These are phyloP conservation scores for Metalampra italica DNA, from an alignment of 2,888 invertebrate species.

Conservation along the genomic window DNA sequence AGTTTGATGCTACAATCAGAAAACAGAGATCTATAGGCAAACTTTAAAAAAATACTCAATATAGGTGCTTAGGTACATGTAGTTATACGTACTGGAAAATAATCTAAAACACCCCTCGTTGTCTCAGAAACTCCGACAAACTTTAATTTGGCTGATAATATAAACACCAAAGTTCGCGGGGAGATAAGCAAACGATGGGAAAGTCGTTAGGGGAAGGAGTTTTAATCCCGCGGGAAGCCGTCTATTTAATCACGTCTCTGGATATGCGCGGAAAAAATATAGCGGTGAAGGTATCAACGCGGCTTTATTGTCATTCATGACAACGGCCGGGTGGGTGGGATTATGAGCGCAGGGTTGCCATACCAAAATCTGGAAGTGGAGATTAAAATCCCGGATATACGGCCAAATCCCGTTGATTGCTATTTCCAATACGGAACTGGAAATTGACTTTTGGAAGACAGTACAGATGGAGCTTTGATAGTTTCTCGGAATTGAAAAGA, in stretches of 20 bases:
- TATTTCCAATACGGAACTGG: no score
- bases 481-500: not conserved
- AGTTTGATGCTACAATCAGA: no score
- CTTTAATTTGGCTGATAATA: slow-evolving; percentile 68
- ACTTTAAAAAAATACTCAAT: not conserved
- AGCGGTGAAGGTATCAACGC: slow-evolving; percentile 56
- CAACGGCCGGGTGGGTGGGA: slow-evolving; percentile 28
- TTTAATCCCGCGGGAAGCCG: slow-evolving; percentile 56
- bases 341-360: slow-evolving; percentile 1
- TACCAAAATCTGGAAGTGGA: no score
- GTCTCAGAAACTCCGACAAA: slow-evolving; percentile 58
- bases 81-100: slow-evolving; percentile 19
- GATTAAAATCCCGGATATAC: not conserved
- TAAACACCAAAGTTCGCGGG: slow-evolving; percentile 62
- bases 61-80: no score
- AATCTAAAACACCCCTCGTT: slow-evolving; percentile 32
- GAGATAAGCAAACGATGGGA: slow-evolving; percentile 62
- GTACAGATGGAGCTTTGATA: not conserved
- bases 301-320: slow-evolving; percentile 76
- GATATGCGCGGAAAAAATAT: slow-evolving; percentile 71
- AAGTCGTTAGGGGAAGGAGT: slow-evolving; percentile 60
- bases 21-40: no score
- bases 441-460: no score
- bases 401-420: not conserved
- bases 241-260: slow-evolving; percentile 73